Conservation (phyloP, 2,113 vertebrate species). For the Morone chrysops region DNA sequence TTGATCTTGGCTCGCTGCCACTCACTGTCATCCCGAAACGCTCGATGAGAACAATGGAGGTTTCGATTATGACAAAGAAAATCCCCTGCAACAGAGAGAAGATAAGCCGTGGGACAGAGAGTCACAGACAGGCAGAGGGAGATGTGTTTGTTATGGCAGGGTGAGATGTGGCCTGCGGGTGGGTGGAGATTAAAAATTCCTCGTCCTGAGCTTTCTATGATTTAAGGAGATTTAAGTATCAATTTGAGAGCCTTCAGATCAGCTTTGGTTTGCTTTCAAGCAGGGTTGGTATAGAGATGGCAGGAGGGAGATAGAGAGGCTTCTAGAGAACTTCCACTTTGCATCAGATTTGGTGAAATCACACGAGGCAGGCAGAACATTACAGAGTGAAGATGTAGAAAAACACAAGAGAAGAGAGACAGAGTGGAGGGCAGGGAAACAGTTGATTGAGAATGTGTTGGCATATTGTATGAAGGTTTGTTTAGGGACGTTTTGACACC, state of each 20-base stretch:
- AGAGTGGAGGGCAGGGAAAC: not conserved
- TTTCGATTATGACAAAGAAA: conserved; percentile 29
- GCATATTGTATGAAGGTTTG: not conserved
- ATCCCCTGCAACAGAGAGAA: conserved; percentile 10
- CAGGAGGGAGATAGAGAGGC: conserved; percentile 24
- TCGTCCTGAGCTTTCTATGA: conserved; percentile 52
- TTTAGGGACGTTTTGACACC: conserved; percentile 2
- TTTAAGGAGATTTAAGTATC: conserved; percentile 65
- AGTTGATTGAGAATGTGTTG: not conserved
- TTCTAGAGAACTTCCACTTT: conserved; percentile 15
- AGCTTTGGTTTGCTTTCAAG: conserved; percentile 37
- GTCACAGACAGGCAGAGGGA: conserved; percentile 9
- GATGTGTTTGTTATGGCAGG: conserved; percentile 30
- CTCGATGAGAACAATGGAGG: conserved; percentile 37
- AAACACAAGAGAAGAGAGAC: not conserved
- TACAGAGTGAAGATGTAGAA: not conserved
- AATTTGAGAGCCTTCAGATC: conserved; percentile 61
- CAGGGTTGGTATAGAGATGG: conserved; percentile 23
- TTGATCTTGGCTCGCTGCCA: not conserved
- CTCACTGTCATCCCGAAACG: conserved; percentile 9
- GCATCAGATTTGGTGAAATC: conserved; percentile 45
- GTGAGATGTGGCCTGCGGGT: conserved; percentile 37
- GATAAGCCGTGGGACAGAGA: conserved; percentile 33
- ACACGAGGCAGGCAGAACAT: conserved; percentile 6
- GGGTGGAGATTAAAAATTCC: conserved; percentile 57